Evolutionary conservation across 2,113 vertebrate genomes (phyloP).

Genomic region (Oriolus oriolus): DNA sequence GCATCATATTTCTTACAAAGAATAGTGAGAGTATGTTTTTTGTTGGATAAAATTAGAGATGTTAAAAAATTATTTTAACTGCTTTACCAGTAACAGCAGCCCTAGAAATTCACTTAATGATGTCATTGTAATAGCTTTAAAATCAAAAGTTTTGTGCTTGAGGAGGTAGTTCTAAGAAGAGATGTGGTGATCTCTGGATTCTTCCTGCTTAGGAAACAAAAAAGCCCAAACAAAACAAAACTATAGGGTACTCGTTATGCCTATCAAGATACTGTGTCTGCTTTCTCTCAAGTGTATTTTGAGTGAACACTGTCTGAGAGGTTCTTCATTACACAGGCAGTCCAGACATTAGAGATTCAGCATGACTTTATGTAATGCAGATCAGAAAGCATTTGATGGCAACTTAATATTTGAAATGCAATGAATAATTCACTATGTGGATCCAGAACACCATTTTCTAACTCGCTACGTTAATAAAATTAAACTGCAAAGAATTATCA

Average conservation of each 20-base stretch:
- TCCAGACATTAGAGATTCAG: constrained; percentile 45
- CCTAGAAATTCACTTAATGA: not conserved
- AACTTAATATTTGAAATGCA: constrained; percentile 63
- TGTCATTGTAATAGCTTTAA: not conserved
- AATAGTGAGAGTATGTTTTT: not conserved
- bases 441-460: constrained; percentile 37
- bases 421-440: constrained; percentile 65
- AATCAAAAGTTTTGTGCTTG: not conserved
- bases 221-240: not conserved
- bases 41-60: not conserved
- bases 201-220: not conserved
- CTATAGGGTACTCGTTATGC: not conserved
- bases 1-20: not conserved
- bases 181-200: not conserved
- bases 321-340: constrained; percentile 50
- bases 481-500: constrained; percentile 27
- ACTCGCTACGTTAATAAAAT: constrained; percentile 51
- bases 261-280: constrained; percentile 45
- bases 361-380: constrained; percentile 48
- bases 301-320: constrained; percentile 54
- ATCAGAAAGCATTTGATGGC: constrained; percentile 63
- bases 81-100: not conserved
- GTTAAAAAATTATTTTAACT: not conserved
- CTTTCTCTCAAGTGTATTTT: constrained; percentile 46
- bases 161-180: not conserved